Evolutionary conservation across 2,113 vertebrate genomes (phyloP).

Genomic region (Gymnocephalus cernua): DNA sequence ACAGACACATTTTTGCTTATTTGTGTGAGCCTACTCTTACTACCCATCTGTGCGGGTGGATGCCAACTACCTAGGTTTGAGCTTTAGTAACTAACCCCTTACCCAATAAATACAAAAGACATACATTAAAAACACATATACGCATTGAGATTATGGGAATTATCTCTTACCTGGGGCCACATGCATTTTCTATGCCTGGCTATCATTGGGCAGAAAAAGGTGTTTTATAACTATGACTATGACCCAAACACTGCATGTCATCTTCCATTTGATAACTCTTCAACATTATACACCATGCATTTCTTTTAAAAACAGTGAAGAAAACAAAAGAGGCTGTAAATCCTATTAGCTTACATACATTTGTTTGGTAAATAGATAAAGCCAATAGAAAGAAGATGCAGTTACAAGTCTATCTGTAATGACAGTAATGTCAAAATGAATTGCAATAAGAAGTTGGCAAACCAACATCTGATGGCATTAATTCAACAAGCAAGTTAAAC

Average conservation of each 20-base stretch:
- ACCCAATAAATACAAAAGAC: not conserved
- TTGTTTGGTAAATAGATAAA: conserved; percentile 46
- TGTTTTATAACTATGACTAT: conserved; percentile 4
- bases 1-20: not conserved
- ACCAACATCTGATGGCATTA: conserved; percentile 83
- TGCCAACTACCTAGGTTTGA: not conserved
- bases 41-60: not conserved
- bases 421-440: conserved; percentile 63
- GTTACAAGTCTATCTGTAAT: conserved; percentile 53
- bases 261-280: conserved; percentile 28
- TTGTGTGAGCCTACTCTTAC: conserved; percentile 1
- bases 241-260: conserved; percentile 11
- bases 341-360: conserved; percentile 44
- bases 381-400: conserved; percentile 54
- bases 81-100: conserved; percentile 1
- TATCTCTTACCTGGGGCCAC: conserved; percentile 68
- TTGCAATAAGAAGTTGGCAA: conserved; percentile 85
- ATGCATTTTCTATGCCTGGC: conserved; percentile 69
- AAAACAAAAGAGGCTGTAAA: conserved; percentile 32
- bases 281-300: conserved; percentile 63
- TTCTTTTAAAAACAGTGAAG: conserved; percentile 42
- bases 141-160: conserved; percentile 20
- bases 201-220: conserved; percentile 21
- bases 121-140: not conserved
- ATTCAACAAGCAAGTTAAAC: conserved; percentile 81